phyloP scores from a whole-genome alignment of 2,797 vertebrate genomes.

The Euthynnus affinis region DNA sequence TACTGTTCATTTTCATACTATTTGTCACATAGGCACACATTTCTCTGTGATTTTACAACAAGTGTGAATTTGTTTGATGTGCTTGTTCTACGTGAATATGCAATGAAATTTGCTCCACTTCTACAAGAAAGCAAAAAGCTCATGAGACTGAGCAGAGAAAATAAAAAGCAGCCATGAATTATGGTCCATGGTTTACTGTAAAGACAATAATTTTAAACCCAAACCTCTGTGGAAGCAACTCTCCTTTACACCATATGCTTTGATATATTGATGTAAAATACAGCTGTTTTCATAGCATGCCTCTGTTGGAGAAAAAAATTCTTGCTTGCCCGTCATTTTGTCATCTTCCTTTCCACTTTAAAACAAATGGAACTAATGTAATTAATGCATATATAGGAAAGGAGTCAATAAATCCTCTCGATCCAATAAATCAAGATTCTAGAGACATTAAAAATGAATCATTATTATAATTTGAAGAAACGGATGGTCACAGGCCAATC shows the following conservation, averaged over 20 bases:
- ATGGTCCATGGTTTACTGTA: constrained; percentile 3
- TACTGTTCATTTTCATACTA: background rate
- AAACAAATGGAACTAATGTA: constrained; percentile 21
- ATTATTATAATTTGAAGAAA: constrained; percentile 36
- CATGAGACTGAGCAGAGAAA: background rate
- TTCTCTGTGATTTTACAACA: background rate
- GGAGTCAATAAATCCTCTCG: background rate
- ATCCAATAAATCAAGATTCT: constrained; percentile 25
- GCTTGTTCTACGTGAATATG: constrained; percentile 14
- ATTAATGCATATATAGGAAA: background rate
- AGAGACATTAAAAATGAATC: constrained; percentile 23
- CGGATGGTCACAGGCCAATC: constrained; percentile 7
- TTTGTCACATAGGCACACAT: background rate
- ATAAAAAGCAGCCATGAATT: constrained; percentile 4
- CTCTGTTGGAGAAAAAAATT: background rate
- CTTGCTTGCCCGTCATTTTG: background rate
- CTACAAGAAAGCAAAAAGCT: constrained; percentile 1
- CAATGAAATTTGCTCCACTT: background rate
- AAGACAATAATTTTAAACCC: background rate
- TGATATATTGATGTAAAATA: constrained; percentile 17
- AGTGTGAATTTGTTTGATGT: constrained; percentile 2
- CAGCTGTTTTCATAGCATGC: constrained; percentile 23
- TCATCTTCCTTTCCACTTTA: background rate
- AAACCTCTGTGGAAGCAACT: constrained; percentile 4
- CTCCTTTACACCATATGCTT: background rate